Conservation (phyloP, 2,888 invertebrate species). For the Microchrysa polita region DNA sequence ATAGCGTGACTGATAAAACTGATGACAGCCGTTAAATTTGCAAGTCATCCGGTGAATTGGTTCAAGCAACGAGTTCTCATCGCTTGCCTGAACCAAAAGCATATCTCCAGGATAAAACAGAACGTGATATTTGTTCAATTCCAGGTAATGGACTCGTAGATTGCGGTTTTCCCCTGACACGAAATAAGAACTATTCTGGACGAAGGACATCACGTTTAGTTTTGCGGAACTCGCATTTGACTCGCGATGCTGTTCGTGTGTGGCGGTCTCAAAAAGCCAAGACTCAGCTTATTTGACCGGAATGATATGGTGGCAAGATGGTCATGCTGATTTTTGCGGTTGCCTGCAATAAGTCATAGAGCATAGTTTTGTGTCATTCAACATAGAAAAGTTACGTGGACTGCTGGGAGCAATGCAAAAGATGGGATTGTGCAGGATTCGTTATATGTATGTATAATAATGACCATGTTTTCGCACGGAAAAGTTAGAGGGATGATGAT, state of each 20-base stretch:
- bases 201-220: no score
- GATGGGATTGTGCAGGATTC: not conserved
- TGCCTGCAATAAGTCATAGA: constrained; percentile 37
- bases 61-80: constrained; percentile 35
- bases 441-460: no score
- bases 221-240: no score
- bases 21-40: constrained; percentile 45
- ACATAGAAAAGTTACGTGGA: constrained; percentile 32
- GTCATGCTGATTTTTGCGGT: constrained; percentile 25
- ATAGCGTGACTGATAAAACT: constrained; percentile 45
- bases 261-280: not conserved
- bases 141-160: constrained; percentile 36
- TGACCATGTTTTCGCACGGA: not conserved
- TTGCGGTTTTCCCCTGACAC: constrained; percentile 5
- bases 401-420: not conserved
- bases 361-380: constrained; percentile 34
- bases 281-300: constrained; percentile 17
- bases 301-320: constrained; percentile 2
- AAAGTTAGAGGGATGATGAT: not conserved
- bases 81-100: no score
- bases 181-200: constrained; percentile 14
- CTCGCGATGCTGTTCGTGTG: not conserved
- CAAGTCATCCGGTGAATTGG: constrained; percentile 41
- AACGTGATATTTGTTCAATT: constrained; percentile 45
- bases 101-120: constrained; percentile 37